Evolutionary conservation across 2,113 vertebrate species (phyloP).

Genomic region (Plecturocebus donacophilus): DNA sequence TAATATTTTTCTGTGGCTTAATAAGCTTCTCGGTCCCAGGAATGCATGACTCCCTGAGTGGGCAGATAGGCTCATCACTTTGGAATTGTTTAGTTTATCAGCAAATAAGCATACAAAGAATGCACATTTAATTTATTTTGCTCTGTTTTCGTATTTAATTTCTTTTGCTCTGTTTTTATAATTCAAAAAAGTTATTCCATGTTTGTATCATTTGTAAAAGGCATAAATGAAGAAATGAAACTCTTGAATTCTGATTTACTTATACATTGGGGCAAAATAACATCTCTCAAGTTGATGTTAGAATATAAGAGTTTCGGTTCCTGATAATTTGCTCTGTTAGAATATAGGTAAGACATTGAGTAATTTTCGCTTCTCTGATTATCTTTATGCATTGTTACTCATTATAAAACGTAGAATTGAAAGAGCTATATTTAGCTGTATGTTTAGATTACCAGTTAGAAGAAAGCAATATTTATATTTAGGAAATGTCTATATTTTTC

Average conservation of each 20-base stretch:
- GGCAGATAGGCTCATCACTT: not conserved
- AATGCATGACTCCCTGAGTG: not conserved
- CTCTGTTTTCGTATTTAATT: not conserved
- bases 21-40: not conserved
- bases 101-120: not conserved
- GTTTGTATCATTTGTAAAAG: not conserved
- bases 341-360: not conserved
- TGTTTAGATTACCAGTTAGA: conserved; percentile 55
- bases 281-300: not conserved
- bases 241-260: conserved; percentile 4
- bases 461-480: conserved; percentile 63
- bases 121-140: not conserved
- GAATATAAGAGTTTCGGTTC: not conserved
- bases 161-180: not conserved
- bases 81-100: conserved; percentile 9
- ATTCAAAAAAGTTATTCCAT: not conserved
- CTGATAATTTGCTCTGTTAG: conserved; percentile 12
- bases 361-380: not conserved
- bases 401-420: conserved; percentile 8
- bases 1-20: not conserved
- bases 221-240: not conserved
- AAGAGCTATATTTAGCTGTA: conserved; percentile 39
- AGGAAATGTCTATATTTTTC: conserved; percentile 62
- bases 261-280: not conserved
- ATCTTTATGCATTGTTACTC: conserved; percentile 25